phyloP scores from a whole-genome alignment of 2,113 vertebrate genomes.

The Hiodon alosoides region DNA sequence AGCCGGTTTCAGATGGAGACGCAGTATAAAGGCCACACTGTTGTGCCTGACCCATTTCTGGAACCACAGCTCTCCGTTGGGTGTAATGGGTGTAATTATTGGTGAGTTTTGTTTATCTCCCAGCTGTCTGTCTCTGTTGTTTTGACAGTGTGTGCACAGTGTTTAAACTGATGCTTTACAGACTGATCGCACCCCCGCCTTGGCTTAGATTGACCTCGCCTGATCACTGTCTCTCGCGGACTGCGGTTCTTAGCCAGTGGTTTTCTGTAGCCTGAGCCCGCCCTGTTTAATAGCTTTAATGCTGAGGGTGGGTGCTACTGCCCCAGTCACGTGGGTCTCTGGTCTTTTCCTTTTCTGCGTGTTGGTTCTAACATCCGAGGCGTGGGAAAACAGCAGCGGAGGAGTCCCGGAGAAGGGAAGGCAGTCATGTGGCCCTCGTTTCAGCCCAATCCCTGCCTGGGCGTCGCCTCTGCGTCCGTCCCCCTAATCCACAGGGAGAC shows the following conservation, averaged over 20 bases:
- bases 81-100: slow-evolving; percentile 42
- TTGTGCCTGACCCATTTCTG: slow-evolving; percentile 4
- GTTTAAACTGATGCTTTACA: slow-evolving; percentile 44
- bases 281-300: no score
- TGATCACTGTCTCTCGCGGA: slow-evolving; percentile 30
- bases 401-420: no score
- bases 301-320: no score
- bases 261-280: not conserved
- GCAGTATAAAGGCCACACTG: not conserved
- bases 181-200: slow-evolving; percentile 43
- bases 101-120: slow-evolving; percentile 35
- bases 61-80: slow-evolving; percentile 19
- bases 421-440: no score
- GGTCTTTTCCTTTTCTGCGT: no score
- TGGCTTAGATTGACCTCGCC: slow-evolving; percentile 39
- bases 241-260: slow-evolving; percentile 52
- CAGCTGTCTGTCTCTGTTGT: slow-evolving; percentile 29
- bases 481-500: not conserved
- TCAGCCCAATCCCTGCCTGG: slow-evolving; percentile 24
- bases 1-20: not conserved
- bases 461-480: slow-evolving; percentile 14
- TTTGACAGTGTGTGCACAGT: slow-evolving; percentile 39
- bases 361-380: no score
- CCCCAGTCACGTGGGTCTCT: no score
- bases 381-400: no score